Conservation (phyloP, 2,797 vertebrate species). For the Aphelocoma californica region DNA sequence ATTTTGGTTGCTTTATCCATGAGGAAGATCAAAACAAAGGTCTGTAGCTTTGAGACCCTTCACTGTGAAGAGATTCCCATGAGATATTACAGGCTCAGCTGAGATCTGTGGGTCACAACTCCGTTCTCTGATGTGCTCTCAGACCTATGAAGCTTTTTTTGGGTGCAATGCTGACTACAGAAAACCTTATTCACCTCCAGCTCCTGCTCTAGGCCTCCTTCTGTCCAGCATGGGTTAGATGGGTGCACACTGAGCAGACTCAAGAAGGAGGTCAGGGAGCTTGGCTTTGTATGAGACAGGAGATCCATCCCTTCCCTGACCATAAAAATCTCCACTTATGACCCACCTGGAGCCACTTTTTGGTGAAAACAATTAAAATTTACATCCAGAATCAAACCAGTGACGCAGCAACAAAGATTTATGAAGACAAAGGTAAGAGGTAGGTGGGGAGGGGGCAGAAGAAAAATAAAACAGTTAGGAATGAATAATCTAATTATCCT, state of each 20-base stretch:
- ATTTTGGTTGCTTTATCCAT: rapidly evolving
- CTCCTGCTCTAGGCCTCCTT: background rate
- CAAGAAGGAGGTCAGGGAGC: rapidly evolving
- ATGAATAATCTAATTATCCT: background rate
- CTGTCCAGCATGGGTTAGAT: background rate
- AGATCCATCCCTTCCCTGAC: background rate
- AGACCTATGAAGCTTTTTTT: background rate
- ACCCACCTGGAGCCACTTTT: background rate
- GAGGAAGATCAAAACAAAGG: background rate
- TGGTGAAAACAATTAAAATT: background rate
- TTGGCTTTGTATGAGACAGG: background rate
- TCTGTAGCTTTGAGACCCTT: background rate
- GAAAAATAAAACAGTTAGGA: background rate
- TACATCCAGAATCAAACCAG: background rate
- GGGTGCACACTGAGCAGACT: background rate
- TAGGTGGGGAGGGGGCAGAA: background rate
- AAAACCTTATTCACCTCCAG: background rate
- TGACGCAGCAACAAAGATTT: background rate
- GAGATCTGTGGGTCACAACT: background rate
- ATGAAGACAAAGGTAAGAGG: background rate
- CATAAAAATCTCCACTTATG: background rate
- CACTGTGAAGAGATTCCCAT: background rate
- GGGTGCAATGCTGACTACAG: background rate
- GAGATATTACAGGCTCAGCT: background rate
- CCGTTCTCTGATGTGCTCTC: background rate